Conservation (phyloP, 2,113 vertebrate genomes). For the Melospiza georgiana region DNA sequence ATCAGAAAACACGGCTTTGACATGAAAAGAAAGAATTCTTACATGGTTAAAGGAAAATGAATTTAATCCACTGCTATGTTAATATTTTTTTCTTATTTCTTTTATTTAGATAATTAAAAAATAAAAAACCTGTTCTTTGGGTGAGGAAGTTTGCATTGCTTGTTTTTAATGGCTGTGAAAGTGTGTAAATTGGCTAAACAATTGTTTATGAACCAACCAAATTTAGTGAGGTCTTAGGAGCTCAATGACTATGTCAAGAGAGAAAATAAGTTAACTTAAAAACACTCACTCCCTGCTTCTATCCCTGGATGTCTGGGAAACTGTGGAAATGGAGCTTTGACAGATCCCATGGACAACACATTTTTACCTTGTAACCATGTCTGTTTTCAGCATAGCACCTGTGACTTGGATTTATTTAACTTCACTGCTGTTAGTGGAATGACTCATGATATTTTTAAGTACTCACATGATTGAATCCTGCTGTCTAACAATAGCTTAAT, state of each 20-base stretch:
- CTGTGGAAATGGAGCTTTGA: neutral
- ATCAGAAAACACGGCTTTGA: neutral
- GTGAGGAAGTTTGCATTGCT: neutral
- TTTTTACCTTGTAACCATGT: neutral
- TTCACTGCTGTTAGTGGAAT: neutral
- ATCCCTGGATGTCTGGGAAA: neutral
- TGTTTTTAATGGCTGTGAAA: neutral
- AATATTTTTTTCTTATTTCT: neutral
- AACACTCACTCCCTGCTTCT: neutral
- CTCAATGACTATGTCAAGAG: neutral
- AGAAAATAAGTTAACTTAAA: neutral
- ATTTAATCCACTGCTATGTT: neutral
- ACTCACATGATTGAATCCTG: conserved; percentile 10
- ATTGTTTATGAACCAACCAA: neutral
- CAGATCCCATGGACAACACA: neutral
- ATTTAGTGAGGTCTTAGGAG: neutral
- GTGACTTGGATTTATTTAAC: conserved; percentile 11
- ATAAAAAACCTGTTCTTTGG: neutral
- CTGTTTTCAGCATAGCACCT: neutral
- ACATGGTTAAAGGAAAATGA: neutral
- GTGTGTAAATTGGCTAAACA: neutral
- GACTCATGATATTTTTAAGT: conserved; percentile 11
- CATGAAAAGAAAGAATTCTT: conserved; percentile 1
- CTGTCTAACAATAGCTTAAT: neutral
- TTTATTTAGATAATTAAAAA: neutral